phyloP scores from a whole-genome alignment of 2,113 vertebrate species.

The Sylvia atricapilla region DNA sequence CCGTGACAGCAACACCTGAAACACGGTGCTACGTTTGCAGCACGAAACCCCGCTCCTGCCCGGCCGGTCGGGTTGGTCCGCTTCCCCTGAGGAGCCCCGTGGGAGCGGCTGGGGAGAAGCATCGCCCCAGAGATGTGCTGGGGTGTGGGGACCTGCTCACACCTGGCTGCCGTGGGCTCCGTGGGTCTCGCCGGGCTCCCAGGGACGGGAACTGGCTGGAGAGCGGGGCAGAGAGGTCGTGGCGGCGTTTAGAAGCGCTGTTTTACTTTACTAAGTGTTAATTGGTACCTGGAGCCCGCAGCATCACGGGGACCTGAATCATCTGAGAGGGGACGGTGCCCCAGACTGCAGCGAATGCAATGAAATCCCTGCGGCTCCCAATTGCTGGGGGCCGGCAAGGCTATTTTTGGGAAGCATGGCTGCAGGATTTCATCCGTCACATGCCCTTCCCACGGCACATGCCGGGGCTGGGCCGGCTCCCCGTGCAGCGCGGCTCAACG shows the following conservation, averaged over 20 bases:
- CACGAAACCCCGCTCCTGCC: background rate
- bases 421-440: background rate
- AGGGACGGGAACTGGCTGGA: background rate
- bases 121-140: background rate
- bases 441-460: background rate
- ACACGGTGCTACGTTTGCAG: accelerated
- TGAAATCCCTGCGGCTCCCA: background rate
- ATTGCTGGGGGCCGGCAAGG: background rate
- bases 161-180: background rate
- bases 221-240: background rate
- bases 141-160: background rate
- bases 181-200: accelerated
- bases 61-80: background rate
- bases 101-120: background rate
- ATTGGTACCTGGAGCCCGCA: background rate
- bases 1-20: background rate
- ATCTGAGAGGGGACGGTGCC: background rate
- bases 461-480: background rate
- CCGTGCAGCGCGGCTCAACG: accelerated
- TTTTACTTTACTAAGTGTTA: background rate
- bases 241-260: background rate
- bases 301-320: background rate
- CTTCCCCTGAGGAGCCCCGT: background rate
- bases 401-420: background rate
- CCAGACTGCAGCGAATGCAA: accelerated